Base-by-base conservation (phyloP, 2,888 invertebrate genomes). In the Eilema griseolum region DNA sequence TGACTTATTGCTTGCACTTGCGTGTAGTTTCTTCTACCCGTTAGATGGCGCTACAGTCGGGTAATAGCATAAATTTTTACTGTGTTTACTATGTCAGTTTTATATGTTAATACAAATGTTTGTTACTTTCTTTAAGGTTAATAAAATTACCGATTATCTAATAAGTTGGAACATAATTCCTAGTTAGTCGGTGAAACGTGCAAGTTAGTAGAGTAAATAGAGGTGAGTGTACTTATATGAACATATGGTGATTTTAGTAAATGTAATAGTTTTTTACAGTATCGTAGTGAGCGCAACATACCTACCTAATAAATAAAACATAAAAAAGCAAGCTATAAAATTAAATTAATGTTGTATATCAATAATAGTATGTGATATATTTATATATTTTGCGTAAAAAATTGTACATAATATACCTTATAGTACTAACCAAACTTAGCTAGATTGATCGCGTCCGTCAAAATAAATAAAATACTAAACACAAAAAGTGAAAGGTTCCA, bases 401-500 rank as follows among this genome's bases (percentile, higher is more conserved):
- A 46, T 46, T 7, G 20, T 46, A 20, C 20, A 16, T 20, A 1
- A 20, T 20, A 0, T 2, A 52, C 20, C n/a, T n/a, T 52, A n/a
- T 52, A n/a, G 3, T 10, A n/a, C n/a, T n/a, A 10, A n/a, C n/a
- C 52, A 52, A 52, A 20, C n/a, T n/a, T 7, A 52, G 52, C 10
- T n/a, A 52, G 10, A 26, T 41, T 41, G 37, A 20, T 20, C 20
- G 14, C 23, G 20, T 57, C 23, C 24, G 24, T n/a, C 37, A 59
- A 46, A 31, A 59, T 46, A 8, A 61, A 59, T 46, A 41, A 52
- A 31, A 52, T 37, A 26, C 31, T 61, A 37, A 67, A 65, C 8
- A 56, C 56, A 74, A 75, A 73, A 71, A 70, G 52, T 33, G 62
- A 66, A 37, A 95, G 97, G 97, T 97, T 96, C 97, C 97, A 97